Base-by-base conservation (phyloP, 2,888 invertebrate genomes). In the Thymelicus sylvestris region DNA sequence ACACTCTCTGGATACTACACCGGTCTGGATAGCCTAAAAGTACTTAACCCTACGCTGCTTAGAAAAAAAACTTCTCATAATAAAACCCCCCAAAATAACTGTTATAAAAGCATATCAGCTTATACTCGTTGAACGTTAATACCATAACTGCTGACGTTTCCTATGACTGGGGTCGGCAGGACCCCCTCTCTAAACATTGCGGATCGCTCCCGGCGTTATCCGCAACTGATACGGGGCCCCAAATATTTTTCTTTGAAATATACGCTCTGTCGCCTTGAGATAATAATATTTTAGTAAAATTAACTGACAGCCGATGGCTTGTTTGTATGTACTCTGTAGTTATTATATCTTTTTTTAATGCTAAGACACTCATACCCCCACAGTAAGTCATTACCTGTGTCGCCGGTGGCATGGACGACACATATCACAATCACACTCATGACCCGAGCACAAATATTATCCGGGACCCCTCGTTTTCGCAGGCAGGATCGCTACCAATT, bases 211-310 rank as follows among this genome's bases (percentile, higher is more conserved):
- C n/a, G 77, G 80, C 77, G 75, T 78, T 76, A 55, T 55, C 24
- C 55, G 74, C 77, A 78, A 78, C 76, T 75, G 77, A 78, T 78
- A 77, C 72, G 61, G 75, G 76, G 75, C 77, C 71, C 75, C 76
- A 77, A 75, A 73, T 80, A 79, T 81, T 81, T 79, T 81, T 80
- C 78, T 80, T 80, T 78, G 75, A 74, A 75, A 74, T 77, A 63
- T 75, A 72, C 78, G 80, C 75, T 80, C 75, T 76, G 72, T 72
- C 81, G 79, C 81, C 76, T 77, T 75, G 61, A 66, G 66, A 71
- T 71, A 61, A 64, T 64, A 59, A 70, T 70, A 55, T 7, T 55
- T 12, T 4, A 24, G 24, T 55, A 55, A 55, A 24, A 24, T 24
- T 24, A 55, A 55, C 24, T 24, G 24, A 12, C 50, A 52, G 12